These are phyloP conservation scores for Solen grandis DNA, from an alignment of 1,140 invertebrate species.

Conservation along the genomic window DNA sequence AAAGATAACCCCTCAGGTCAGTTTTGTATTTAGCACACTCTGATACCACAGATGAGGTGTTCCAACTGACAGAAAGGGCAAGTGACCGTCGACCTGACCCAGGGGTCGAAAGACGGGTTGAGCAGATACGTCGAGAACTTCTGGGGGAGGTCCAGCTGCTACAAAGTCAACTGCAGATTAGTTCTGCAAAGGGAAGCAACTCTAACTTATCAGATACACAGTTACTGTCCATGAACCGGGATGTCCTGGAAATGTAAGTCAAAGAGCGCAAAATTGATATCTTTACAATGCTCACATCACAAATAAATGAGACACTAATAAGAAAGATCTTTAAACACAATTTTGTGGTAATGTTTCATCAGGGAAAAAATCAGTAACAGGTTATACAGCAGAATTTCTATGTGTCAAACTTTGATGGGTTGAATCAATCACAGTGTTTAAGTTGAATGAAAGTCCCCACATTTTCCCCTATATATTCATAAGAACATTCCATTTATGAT, in stretches of 20 bases:
- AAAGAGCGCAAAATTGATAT: not conserved
- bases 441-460: too few relatives aligned
- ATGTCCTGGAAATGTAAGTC: conserved; percentile 55
- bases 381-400: too few relatives aligned
- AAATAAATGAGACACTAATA: too few relatives aligned
- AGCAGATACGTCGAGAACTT: conserved; percentile 41
- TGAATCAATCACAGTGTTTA: too few relatives aligned
- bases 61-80: conserved; percentile 39
- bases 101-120: conserved; percentile 30
- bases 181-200: conserved; percentile 42
- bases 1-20: not conserved
- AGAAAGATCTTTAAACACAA: too few relatives aligned
- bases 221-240: conserved; percentile 51
- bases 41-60: conserved; percentile 56
- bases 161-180: conserved; percentile 47
- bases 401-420: too few relatives aligned
- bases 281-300: not conserved
- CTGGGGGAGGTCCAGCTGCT: conserved; percentile 54
- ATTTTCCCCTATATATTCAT: too few relatives aligned
- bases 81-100: conserved; percentile 39
- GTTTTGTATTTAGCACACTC: too few relatives aligned
- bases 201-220: conserved; percentile 49
- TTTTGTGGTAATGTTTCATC: too few relatives aligned
- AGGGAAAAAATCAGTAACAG: too few relatives aligned
- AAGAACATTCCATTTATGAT: too few relatives aligned